A percentile compares a stretch with the other conserved stretches of the same genome.
Evolutionary conservation across 2,888 invertebrate species (phyloP).

Genomic region (Matsumyia berberina): DNA sequence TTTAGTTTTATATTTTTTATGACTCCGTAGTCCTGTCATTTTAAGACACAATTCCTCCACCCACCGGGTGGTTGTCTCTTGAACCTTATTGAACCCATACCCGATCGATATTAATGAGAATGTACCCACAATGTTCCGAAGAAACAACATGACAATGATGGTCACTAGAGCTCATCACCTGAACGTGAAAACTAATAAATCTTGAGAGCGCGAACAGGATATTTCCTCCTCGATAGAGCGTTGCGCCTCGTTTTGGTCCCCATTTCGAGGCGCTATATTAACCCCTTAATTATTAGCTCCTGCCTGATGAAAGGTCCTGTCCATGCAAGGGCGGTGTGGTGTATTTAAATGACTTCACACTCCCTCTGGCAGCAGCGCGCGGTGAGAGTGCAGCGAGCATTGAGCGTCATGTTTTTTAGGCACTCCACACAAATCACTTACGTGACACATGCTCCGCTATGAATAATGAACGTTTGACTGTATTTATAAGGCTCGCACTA

Average conservation of each 20-base stretch:
- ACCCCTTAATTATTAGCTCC: slow-evolving; percentile 73
- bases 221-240: slow-evolving; percentile 21
- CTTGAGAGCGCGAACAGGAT: slow-evolving; percentile 41
- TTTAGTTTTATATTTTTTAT: slow-evolving; percentile 36
- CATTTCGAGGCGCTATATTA: slow-evolving; percentile 55
- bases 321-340: background rate
- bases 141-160: slow-evolving; percentile 19
- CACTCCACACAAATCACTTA: slow-evolving; percentile 76
- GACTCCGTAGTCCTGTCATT: slow-evolving; percentile 8
- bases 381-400: slow-evolving; percentile 43
- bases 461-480: slow-evolving; percentile 73
- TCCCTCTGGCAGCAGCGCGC: slow-evolving; percentile 18
- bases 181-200: slow-evolving; percentile 57
- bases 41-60: slow-evolving; percentile 14
- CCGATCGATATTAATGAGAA: slow-evolving; percentile 49
- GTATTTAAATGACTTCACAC: slow-evolving; percentile 54
- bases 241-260: background rate
- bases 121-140: background rate
- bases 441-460: slow-evolving; percentile 75
- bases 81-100: slow-evolving; percentile 53
- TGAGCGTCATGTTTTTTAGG: slow-evolving; percentile 76
- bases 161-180: slow-evolving; percentile 55
- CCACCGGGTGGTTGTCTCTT: too few species aligned
- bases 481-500: slow-evolving; percentile 66
- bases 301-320: slow-evolving; percentile 61